phyloP scores from a whole-genome alignment of 2,797 vertebrate species.

The Rachycentron canadum region DNA sequence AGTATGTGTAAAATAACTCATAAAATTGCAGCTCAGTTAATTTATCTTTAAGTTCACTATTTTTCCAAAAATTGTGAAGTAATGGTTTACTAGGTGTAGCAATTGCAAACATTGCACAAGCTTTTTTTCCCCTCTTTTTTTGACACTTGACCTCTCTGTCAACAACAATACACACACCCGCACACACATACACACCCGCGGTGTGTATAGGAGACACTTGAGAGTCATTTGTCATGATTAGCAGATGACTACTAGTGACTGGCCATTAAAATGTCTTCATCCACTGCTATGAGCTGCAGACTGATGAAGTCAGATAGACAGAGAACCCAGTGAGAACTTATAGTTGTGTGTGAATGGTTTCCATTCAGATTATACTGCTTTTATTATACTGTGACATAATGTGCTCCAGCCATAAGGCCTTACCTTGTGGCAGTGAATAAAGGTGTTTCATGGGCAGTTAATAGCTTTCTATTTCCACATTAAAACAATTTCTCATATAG shows the following conservation, averaged over 20 bases:
- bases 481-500: slow-evolving; percentile 2
- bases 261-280: slow-evolving; percentile 24
- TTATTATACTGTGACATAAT: slow-evolving; percentile 2
- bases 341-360: slow-evolving; percentile 1
- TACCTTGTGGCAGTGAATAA: slow-evolving; percentile 29
- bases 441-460: slow-evolving; percentile 31
- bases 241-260: slow-evolving; percentile 16
- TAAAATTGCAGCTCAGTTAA: slow-evolving; percentile 4
- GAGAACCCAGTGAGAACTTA: not conserved
- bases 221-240: slow-evolving; percentile 32
- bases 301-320: not conserved
- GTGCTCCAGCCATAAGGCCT: slow-evolving; percentile 21
- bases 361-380: slow-evolving; percentile 7
- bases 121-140: not conserved
- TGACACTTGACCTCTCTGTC: not conserved
- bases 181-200: not conserved
- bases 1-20: not conserved
- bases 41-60: not conserved
- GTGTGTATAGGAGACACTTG: not conserved
- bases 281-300: not conserved
- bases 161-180: not conserved
- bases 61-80: no score
- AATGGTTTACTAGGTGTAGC: no score
- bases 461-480: slow-evolving; percentile 1
- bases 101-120: no score